phyloP scores from a whole-genome alignment of 2,113 vertebrate genomes.

The Poeciliopsis retropinna region DNA sequence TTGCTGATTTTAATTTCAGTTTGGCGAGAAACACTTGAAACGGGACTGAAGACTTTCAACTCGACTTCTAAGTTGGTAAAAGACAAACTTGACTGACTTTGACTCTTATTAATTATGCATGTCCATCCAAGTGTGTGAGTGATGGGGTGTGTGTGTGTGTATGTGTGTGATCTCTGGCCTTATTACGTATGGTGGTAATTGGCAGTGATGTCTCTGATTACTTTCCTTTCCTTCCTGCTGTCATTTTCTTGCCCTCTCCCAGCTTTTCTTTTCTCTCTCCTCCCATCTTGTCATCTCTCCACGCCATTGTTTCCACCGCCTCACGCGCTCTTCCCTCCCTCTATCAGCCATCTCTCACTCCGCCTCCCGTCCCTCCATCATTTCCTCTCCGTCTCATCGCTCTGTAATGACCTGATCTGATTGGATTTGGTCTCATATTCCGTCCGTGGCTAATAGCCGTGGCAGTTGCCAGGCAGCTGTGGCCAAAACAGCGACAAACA shows the following conservation, averaged over 20 bases:
- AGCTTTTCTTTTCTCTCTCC: neutral
- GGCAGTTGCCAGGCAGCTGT: conserved; percentile 66
- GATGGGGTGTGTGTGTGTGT: neutral
- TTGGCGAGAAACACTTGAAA: neutral
- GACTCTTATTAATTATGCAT: neutral
- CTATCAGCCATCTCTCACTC: neutral
- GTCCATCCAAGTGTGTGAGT: neutral
- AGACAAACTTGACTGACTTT: too few species aligned
- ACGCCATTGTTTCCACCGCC: neutral
- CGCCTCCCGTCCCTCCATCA: conserved; percentile 32
- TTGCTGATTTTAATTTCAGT: neutral
- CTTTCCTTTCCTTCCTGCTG: neutral
- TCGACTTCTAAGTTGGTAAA: neutral
- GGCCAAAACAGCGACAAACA: conserved; percentile 64
- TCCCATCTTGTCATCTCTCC: neutral
- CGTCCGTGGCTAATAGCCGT: conserved; percentile 62
- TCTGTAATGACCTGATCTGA: conserved; percentile 71
- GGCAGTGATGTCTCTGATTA: neutral
- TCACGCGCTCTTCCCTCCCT: neutral
- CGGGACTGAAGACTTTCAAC: neutral
- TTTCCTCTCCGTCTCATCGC: conserved; percentile 53
- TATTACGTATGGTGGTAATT: neutral
- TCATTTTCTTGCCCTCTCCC: neutral
- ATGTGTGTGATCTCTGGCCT: neutral
- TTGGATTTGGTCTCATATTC: conserved; percentile 74